Percentiles rank a stretch among this genome's conserved stretches.
Evolutionary conservation across 2,113 vertebrate genomes (phyloP).

Genomic region (Pampusana beccarii): DNA sequence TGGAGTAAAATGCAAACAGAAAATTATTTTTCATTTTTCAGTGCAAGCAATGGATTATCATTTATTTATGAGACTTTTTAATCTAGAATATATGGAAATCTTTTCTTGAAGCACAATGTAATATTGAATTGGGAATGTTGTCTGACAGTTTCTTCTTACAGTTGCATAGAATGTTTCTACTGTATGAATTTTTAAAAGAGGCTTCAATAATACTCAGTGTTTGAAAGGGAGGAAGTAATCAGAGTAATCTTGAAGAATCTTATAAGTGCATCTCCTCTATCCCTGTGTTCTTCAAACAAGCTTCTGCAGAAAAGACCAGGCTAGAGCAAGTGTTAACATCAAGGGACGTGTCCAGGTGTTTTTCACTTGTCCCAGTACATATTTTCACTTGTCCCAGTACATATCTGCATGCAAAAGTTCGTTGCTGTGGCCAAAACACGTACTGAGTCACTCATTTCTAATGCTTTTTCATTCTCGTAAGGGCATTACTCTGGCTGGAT

Average conservation of each 20-base stretch:
- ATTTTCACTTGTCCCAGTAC: neutral
- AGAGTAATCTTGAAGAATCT: constrained; percentile 57
- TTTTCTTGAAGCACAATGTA: constrained; percentile 87
- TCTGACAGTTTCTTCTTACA: constrained; percentile 79
- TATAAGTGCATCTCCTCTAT: constrained; percentile 1
- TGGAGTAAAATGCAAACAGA: constrained; percentile 92
- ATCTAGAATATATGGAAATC: constrained; percentile 95
- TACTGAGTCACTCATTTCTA: neutral
- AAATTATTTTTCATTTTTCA: constrained; percentile 93
- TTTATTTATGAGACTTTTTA: constrained; percentile 96
- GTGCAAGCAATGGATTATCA: constrained; percentile 87
- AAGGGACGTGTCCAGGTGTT: neutral
- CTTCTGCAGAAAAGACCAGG: neutral
- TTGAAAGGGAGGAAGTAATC: constrained; percentile 70
- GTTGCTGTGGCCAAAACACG: neutral
- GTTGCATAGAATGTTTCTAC: constrained; percentile 70
- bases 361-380: neutral
- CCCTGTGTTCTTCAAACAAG: neutral
- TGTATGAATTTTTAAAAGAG: constrained; percentile 81
- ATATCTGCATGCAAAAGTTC: neutral
- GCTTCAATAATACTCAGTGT: constrained; percentile 69
- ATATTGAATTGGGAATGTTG: constrained; percentile 85
- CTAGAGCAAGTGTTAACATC: neutral
- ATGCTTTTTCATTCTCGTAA: neutral
- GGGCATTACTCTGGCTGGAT: neutral